Base-by-base conservation (phyloP, 2,797 vertebrate species). In the Mallotus villosus region DNA sequence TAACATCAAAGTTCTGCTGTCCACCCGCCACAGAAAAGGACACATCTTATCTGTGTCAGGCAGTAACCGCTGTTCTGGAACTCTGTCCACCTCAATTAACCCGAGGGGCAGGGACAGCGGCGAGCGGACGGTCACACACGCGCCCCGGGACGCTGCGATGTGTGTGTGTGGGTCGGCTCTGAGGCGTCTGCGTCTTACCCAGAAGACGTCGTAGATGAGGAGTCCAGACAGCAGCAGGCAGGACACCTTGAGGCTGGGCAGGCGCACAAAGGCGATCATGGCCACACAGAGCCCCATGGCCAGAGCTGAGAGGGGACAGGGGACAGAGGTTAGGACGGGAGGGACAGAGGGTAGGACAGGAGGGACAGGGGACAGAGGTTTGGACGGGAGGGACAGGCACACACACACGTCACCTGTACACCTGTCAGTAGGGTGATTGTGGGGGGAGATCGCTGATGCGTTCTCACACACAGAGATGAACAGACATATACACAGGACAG, bases 161-260 rank as follows among this genome's bases (percentile, higher is more conserved):
- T 46, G 32, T 11, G 14, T 51, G 21, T 21, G 12, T 55, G n/a
- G n/a, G 34, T n/a, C n/a, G 59, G 55, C 17, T 69, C 14, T 21
- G 32, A 55, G n/a, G 34, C 59, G 9, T 37, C 46, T 53, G 37
- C 79, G 68, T 91, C 97, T 95, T 93, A 99, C 98, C 98, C 97
- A 99, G 89, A 99, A 99, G 67, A 99, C 98, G 82, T 99, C 98
- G 76, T 99, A 99, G 90, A 99, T 98, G 85, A 99, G 96, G 71
- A 99, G 93, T 78, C 98, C 98, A 41, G 98, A 99, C 84, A 99
- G 94, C 67, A 99, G 94, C 91, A 99, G 93, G 89, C 98, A 99
- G 70, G 98, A 99, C 80, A 99, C 98, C 93, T 99, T 99, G 84
- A 99, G 96, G 91, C 98, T 99, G 58, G 98, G 98, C 82, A 99